Evolutionary conservation across 2,797 vertebrate genomes (phyloP), one percentile per base, ranked within the genome.

Genomic region (Zenarchopterus dispar): DNA sequence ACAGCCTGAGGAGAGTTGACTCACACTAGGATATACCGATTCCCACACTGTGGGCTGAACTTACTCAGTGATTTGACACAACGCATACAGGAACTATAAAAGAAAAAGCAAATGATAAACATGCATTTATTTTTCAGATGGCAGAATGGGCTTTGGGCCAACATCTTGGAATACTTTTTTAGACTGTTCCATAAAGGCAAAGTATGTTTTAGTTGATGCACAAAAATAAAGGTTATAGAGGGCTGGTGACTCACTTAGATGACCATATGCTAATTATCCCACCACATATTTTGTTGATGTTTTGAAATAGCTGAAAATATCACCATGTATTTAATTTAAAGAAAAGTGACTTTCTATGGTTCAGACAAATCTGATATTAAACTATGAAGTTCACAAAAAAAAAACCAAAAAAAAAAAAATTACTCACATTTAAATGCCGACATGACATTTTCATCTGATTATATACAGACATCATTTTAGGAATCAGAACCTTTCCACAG

Each of bases 1-100:
- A 82, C 77, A 77, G 75, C 89, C 89, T 87, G 87, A 84, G 77
- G 77, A 87, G 81, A 82, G 85, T 91, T 89, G 85, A 90, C 86
- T 91, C 88, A 88, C 87, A 89, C 82, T 77, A 77, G 77, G 80
- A 89, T 85, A 75, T 81, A 85, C 78, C 50, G 73, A 85, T 88
- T 85, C 76, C 84, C 77, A 85, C 81, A 73, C 80, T 84, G 81
- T 78, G 73, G 73, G 82, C 75, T 82, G 78, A 77, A 80, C 80
- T 13, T 36, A 36, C 33, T 73, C 67, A 70, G 68, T 71, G 56
- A 87, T 75, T 67, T 58, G 19, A 76, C 61, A 68, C 43, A 50
- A 70, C 46, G 62, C 66, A 77, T 66, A 78, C 48, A 64, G 24
- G 67, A 70, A 59, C 64, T 65, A 53, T 47, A 44, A 62, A 63